These are phyloP conservation scores for Agapornis canus DNA, from an alignment of 2,797 vertebrate genomes.

Conservation along the genomic window DNA sequence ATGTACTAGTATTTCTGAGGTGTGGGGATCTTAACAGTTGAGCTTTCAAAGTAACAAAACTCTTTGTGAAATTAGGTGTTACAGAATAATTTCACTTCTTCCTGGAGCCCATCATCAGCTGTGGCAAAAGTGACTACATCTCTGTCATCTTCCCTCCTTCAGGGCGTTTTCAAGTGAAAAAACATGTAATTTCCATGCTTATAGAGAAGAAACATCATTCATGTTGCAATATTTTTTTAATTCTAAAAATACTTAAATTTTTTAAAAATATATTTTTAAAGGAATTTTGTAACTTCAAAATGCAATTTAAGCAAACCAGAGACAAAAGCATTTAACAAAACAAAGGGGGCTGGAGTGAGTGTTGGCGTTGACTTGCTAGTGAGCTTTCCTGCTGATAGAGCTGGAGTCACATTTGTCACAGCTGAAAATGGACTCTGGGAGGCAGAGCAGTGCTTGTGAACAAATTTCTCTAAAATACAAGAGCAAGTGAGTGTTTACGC, in stretches of 20 bases:
- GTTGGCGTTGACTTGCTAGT: background rate
- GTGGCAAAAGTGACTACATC: background rate
- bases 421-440: background rate
- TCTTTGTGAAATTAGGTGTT: background rate
- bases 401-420: background rate
- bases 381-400: background rate
- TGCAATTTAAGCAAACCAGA: background rate
- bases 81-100: background rate
- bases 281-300: background rate
- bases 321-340: background rate
- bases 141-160: background rate
- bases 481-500: background rate
- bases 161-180: background rate
- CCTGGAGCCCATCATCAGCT: background rate
- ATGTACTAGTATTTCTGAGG: background rate
- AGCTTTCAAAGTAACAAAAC: background rate
- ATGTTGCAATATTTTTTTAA: background rate
- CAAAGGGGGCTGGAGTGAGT: accelerated
- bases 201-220: background rate
- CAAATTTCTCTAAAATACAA: background rate
- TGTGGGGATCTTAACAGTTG: background rate
- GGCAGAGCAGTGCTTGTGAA: background rate
- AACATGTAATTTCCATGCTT: background rate
- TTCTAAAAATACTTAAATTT: background rate
- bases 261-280: background rate